These are phyloP conservation scores for Drusus annulatus DNA, from an alignment of 1,140 invertebrate genomes.

Conservation along the genomic window DNA sequence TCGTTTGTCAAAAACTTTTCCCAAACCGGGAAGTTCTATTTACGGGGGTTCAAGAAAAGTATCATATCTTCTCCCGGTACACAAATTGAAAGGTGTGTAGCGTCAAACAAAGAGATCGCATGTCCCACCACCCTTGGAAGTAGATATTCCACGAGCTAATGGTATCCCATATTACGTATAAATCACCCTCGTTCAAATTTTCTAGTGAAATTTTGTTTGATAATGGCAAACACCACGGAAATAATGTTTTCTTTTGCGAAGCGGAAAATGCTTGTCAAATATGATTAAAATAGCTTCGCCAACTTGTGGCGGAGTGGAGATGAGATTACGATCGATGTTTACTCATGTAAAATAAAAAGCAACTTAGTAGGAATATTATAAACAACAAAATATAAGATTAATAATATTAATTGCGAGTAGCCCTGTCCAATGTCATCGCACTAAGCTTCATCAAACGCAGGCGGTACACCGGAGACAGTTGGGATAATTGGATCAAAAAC, in stretches of 20 bases:
- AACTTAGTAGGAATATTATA: too few relatives aligned
- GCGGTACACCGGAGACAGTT: too few relatives aligned
- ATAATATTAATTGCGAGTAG: too few relatives aligned
- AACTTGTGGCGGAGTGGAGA: not conserved
- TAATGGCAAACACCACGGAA: constrained; percentile 15
- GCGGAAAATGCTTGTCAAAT: constrained; percentile 17
- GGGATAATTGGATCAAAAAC: too few relatives aligned
- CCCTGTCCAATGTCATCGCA: too few relatives aligned
- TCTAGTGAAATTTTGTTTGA: constrained; percentile 26
- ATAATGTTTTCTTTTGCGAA: constrained; percentile 7
- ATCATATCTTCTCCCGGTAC: not conserved
- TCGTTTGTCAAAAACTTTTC: too few relatives aligned
- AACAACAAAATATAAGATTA: not conserved
- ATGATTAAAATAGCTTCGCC: constrained; percentile 6
- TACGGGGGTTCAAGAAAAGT: not conserved
- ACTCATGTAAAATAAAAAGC: too few relatives aligned
- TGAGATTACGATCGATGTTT: not conserved
- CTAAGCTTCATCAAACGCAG: too few relatives aligned
- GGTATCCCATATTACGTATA: constrained; percentile 19
- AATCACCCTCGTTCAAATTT: constrained; percentile 27
- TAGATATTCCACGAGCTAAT: constrained; percentile 14
- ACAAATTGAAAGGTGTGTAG: not conserved
- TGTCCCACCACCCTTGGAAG: not conserved
- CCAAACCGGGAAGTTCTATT: not conserved
- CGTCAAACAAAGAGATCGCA: constrained; percentile 21